These are phyloP conservation scores for Meleagris gallopavo DNA, from an alignment of 2,113 vertebrate species.

Conservation along the genomic window DNA sequence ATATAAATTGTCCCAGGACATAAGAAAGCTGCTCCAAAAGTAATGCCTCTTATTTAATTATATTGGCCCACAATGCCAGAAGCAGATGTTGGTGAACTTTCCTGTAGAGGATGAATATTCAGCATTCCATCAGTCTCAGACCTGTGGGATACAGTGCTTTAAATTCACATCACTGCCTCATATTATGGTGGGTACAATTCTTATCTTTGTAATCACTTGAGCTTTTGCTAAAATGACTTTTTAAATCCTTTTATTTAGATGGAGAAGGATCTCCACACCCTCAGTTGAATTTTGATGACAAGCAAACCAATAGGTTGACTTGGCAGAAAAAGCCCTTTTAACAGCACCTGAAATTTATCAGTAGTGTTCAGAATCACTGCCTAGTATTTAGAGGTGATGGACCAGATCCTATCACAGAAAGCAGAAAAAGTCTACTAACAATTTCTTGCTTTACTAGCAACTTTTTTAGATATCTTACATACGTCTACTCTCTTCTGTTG, in stretches of 20 bases:
- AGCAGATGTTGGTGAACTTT: background rate
- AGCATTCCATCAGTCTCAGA: background rate
- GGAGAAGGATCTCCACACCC: background rate
- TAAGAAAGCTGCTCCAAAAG: background rate
- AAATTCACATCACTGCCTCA: background rate
- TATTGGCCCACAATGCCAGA: background rate
- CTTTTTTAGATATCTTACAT: background rate
- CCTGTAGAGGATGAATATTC: background rate
- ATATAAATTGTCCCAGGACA: background rate
- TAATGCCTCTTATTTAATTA: background rate
- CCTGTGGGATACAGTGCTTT: background rate
- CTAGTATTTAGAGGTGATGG: fast-evolving
- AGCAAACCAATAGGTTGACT: background rate
- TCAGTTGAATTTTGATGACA: background rate
- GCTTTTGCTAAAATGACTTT: background rate
- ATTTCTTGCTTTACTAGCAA: background rate
- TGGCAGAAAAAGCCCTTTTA: background rate
- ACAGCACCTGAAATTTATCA: background rate
- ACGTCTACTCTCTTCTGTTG: background rate
- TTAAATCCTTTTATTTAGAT: background rate
- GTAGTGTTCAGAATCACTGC: background rate
- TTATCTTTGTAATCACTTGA: background rate
- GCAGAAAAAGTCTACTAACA: background rate
- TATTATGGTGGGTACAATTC: background rate
- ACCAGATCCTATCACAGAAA: background rate